Evolutionary conservation across 2,113 vertebrate species (phyloP).

Genomic region (Hemibates koningsi): DNA sequence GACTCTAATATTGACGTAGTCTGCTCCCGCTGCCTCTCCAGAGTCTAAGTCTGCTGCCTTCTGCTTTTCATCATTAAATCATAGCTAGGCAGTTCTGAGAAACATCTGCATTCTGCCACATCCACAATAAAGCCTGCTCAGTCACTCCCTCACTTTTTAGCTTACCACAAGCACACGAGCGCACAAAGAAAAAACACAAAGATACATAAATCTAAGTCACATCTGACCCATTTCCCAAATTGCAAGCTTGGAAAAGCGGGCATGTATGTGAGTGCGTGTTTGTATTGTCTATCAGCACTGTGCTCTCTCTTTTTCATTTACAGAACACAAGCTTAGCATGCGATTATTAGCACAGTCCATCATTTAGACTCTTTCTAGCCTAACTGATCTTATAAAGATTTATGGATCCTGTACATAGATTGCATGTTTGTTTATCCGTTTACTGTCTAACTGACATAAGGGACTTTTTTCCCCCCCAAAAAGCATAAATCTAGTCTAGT

Average conservation of each 20-base stretch:
- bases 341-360: conserved; percentile 50
- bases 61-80: conserved; percentile 62
- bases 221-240: conserved; percentile 57
- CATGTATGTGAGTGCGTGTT: background rate
- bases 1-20: conserved; percentile 53
- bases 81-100: conserved; percentile 32
- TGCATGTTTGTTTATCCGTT: conserved; percentile 17
- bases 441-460: conserved; percentile 1
- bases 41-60: conserved; percentile 41
- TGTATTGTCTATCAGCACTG: background rate
- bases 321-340: conserved; percentile 33
- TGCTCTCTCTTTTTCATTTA: conserved; percentile 18
- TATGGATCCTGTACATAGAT: conserved; percentile 5
- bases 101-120: conserved; percentile 63
- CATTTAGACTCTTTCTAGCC: conserved; percentile 37
- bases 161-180: conserved; percentile 3
- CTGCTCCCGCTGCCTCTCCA: conserved; percentile 40
- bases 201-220: conserved; percentile 43
- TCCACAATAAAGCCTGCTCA: conserved; percentile 32
- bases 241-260: conserved; percentile 20
- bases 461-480: background rate
- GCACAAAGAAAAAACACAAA: conserved; percentile 17
- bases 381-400: conserved; percentile 33
- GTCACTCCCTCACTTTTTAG: conserved; percentile 25
- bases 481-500: background rate